Base-by-base conservation (phyloP, 2,113 vertebrate genomes). In the Notothenia coriiceps region DNA sequence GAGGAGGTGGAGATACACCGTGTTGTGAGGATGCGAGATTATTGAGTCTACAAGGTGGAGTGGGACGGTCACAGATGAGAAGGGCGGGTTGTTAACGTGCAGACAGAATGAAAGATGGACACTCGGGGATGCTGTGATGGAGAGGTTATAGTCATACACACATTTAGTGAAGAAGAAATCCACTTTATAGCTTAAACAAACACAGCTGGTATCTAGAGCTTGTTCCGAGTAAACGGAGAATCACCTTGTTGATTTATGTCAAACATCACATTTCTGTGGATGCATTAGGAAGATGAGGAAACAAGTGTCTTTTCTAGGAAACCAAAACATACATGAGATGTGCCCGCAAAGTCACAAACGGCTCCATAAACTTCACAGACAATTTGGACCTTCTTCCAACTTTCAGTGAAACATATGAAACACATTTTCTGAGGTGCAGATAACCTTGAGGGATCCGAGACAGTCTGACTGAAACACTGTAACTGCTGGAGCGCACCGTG, bases 11-110 rank as follows among this genome's bases (percentile, higher is more conserved):
- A 84, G 54, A 84, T 59, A 74, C 11, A 59, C 50, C 15, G 35
- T 70, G 79, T 50, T 47, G 79, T 76, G 83, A 85, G 70, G 65
- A 79, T 56, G 80, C 47, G 70, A 29, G 72, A 68, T 65, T 55
- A 72, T 2, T 76, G 68, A 75, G 66, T 54, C 22, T 74, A 74
- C 64, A 25, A 13, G 67, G 68, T 67, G 70, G 40, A 5, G 75
- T 13, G 46, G 71, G 68, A 6, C 63, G 47, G n/a, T 25, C 13
- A 77, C 17, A 75, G 55, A 43, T 5, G 62, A 59, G 62, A 0
- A 5, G 12, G 54, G 18, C 0, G 43, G 35, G 33, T 3, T 44
- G 51, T 59, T 61, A 51, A 15, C 2, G 11, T 60, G 71, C 62
- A 43, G 1, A 29, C 9, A 3, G 33, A 33, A 18, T n/a, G 4